phyloP scores from a whole-genome alignment of 2,797 vertebrate species.

The Vireo griseus region DNA sequence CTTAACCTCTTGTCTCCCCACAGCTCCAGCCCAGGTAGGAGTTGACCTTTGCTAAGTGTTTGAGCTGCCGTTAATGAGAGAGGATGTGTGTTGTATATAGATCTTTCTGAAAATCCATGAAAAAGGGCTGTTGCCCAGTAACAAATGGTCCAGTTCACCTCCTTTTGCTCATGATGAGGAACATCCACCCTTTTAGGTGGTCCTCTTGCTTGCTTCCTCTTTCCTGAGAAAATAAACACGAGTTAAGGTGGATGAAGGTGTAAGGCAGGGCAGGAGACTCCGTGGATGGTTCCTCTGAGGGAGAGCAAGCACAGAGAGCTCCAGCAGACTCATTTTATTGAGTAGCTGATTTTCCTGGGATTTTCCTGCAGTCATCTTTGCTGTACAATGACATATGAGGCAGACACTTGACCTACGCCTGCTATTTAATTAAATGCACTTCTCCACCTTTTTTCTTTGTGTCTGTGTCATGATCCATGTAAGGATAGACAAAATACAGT shows the following conservation, averaged over 20 bases:
- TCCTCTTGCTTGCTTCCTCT: not conserved
- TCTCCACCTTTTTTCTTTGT: slow-evolving; percentile 37
- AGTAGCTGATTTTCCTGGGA: slow-evolving; percentile 50
- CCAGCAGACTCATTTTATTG: not conserved
- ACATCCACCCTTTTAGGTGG: not conserved
- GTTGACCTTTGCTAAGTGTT: slow-evolving; percentile 51
- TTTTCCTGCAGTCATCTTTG: slow-evolving; percentile 61
- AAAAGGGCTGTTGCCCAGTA: slow-evolving; percentile 13
- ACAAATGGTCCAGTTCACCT: not conserved
- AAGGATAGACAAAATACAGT: slow-evolving; percentile 62
- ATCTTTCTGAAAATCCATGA: slow-evolving; percentile 41
- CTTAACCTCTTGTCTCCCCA: slow-evolving; percentile 50
- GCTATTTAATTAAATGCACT: slow-evolving; percentile 65
- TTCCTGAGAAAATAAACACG: not conserved
- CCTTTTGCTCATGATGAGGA: not conserved
- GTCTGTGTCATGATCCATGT: slow-evolving; percentile 22
- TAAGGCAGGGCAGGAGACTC: not conserved
- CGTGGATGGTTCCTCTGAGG: slow-evolving; percentile 4
- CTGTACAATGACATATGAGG: slow-evolving; percentile 71
- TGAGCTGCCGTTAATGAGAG: slow-evolving; percentile 20
- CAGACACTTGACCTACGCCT: slow-evolving; percentile 71
- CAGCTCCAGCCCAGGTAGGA: slow-evolving; percentile 33
- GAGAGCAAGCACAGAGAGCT: slow-evolving; percentile 28
- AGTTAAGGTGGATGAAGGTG: not conserved
- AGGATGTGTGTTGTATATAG: slow-evolving; percentile 35